Percentiles rank a stretch among this genome's conserved stretches.
phyloP scores from a whole-genome alignment of 2,888 invertebrate species.

The Ferdinandea cuprea region DNA sequence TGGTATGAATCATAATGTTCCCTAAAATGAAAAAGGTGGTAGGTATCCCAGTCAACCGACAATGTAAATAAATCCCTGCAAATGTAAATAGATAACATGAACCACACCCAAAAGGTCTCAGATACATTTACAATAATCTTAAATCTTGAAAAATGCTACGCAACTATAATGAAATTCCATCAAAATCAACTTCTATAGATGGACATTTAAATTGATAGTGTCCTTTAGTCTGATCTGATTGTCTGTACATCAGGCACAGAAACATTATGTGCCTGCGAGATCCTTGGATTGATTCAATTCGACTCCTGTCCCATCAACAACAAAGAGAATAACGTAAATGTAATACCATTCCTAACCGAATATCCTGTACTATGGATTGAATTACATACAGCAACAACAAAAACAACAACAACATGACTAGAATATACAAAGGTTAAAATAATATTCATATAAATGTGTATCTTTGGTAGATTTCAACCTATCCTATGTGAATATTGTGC shows the following conservation, averaged over 20 bases:
- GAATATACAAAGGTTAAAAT: constrained; percentile 6
- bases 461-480: background rate
- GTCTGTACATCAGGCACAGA: background rate
- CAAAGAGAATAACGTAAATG: background rate
- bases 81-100: background rate
- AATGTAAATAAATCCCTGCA: background rate
- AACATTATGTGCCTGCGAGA: background rate
- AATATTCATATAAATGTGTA: constrained; percentile 17
- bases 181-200: background rate
- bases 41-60: background rate
- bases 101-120: background rate
- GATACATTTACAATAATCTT: constrained; percentile 3
- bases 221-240: background rate
- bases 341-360: background rate
- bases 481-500: background rate
- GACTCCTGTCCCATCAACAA: background rate
- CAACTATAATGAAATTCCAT: constrained; percentile 7
- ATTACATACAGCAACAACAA: constrained; percentile 32
- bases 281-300: constrained; percentile 14
- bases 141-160: background rate
- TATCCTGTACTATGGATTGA: constrained; percentile 19
- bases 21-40: background rate
- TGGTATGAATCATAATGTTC: background rate
- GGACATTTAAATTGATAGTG: background rate
- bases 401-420: too few species aligned